Evolutionary conservation across 1,140 invertebrate genomes (phyloP).

Genomic region (Heliconius nattereri): DNA sequence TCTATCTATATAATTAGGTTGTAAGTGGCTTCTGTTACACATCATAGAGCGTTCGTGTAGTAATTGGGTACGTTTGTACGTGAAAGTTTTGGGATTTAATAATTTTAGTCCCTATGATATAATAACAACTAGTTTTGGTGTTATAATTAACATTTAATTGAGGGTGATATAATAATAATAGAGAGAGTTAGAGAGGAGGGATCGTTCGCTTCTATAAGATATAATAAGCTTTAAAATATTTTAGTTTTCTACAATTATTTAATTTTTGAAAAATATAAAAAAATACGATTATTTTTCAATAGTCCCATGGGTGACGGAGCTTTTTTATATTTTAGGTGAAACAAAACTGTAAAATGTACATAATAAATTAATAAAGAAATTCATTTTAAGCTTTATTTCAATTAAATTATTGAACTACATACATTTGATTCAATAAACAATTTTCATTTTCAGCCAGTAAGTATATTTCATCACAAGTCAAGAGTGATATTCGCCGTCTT

Average conservation of each 20-base stretch:
- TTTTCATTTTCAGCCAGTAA: neutral
- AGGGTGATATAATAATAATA: neutral
- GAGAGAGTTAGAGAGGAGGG: neutral
- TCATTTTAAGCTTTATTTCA: neutral
- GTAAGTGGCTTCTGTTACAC: slow-evolving; percentile 19
- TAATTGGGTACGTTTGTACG: slow-evolving; percentile 3
- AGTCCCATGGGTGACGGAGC: neutral
- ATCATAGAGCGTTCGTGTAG: slow-evolving; percentile 2
- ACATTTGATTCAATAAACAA: slow-evolving; percentile 15
- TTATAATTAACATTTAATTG: slow-evolving; percentile 5
- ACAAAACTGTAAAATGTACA: neutral
- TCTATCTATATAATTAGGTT: slow-evolving; percentile 35
- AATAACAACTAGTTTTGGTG: neutral
- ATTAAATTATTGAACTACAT: neutral
- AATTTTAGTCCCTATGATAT: neutral
- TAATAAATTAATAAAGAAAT: neutral
- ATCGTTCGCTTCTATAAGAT: neutral
- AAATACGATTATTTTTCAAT: too few relatives aligned
- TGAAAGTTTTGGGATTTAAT: slow-evolving; percentile 7
- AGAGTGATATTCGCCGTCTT: slow-evolving; percentile 29
- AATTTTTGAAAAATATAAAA: neutral
- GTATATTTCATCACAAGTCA: slow-evolving; percentile 32
- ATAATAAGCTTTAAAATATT: neutral
- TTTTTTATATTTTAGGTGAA: neutral
- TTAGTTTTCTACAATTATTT: neutral